Evolutionary conservation across 2,797 vertebrate genomes (phyloP).

Genomic region (Vireo griseus): DNA sequence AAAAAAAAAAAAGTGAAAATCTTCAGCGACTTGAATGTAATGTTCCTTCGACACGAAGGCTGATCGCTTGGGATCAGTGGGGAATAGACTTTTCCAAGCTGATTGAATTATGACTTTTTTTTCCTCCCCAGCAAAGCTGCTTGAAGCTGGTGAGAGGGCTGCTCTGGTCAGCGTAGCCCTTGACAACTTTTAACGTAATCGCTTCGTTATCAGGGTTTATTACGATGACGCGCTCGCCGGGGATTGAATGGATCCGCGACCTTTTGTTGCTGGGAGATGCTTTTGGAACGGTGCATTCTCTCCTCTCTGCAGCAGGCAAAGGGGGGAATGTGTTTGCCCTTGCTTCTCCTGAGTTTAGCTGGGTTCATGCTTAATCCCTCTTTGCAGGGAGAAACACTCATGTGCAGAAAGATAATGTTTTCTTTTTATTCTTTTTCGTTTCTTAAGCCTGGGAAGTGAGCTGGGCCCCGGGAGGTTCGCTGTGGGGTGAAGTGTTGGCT

Average conservation of each 20-base stretch:
- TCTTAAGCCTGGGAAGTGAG: neutral
- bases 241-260: neutral
- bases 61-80: constrained; percentile 15
- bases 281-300: neutral
- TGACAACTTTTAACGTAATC: constrained; percentile 32
- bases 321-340: neutral
- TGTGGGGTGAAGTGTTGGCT: neutral
- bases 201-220: constrained; percentile 11
- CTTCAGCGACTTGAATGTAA: neutral
- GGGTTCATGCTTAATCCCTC: neutral
- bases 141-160: constrained; percentile 39
- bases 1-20: neutral
- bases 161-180: constrained; percentile 19
- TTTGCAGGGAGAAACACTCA: neutral
- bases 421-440: neutral
- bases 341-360: neutral
- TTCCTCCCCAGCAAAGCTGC: constrained; percentile 41
- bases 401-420: neutral
- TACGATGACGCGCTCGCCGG: neutral
- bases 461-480: neutral
- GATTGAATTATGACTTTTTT: constrained; percentile 42
- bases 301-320: neutral
- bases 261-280: neutral
- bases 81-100: constrained; percentile 43
- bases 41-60: constrained; percentile 19